Conservation (phyloP, 2,113 vertebrate genomes). For the Coracopsis vasa region DNA sequence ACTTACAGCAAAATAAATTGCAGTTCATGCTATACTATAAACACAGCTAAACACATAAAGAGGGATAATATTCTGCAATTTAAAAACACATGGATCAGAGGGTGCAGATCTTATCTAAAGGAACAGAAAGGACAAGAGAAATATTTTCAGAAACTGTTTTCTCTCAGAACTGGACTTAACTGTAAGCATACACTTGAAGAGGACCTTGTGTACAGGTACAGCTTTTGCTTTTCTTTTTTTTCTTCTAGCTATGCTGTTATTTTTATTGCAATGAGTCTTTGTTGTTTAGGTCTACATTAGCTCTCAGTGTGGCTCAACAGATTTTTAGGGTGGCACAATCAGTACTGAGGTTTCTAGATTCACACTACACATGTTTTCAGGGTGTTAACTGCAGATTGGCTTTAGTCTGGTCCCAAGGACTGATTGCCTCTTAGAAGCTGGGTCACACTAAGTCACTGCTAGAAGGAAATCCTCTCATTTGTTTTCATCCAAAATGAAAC, state of each 20-base stretch:
- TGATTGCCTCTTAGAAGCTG: not conserved
- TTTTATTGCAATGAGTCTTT: not conserved
- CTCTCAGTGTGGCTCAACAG: not conserved
- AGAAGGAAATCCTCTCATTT: not conserved
- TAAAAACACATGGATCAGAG: not conserved
- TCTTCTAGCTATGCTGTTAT: not conserved
- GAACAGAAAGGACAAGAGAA: not conserved
- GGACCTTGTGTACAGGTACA: not conserved
- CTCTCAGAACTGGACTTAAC: not conserved
- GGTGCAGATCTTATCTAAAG: not conserved
- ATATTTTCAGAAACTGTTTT: not conserved
- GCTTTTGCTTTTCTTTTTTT: not conserved
- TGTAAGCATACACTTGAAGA: not conserved
- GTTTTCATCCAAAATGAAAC: not conserved
- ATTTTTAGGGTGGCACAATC: not conserved
- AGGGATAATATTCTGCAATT: not conserved
- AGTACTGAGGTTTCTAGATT: not conserved
- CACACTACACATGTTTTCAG: accelerated
- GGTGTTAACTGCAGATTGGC: not conserved
- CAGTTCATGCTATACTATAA: not conserved
- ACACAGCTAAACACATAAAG: not conserved
- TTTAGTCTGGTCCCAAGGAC: not conserved
- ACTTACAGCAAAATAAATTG: not conserved
- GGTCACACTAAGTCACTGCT: not conserved
- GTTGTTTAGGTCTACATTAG: not conserved